phyloP scores from a whole-genome alignment of 2,797 vertebrate species.

The Perodicticus potto region DNA sequence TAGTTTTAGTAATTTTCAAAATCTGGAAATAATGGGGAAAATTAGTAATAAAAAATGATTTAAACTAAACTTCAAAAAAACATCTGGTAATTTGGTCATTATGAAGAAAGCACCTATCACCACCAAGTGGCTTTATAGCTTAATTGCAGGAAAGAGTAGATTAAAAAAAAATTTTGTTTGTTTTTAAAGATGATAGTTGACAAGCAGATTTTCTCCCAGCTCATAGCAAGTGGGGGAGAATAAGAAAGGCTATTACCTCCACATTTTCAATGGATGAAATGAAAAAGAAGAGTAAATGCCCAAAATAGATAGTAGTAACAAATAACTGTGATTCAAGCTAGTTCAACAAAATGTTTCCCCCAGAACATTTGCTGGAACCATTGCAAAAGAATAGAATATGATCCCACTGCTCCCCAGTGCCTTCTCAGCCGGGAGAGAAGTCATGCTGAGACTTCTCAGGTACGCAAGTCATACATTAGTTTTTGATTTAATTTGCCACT shows the following conservation, averaged over 20 bases:
- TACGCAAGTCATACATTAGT: background rate
- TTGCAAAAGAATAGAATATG: background rate
- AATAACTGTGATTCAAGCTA: background rate
- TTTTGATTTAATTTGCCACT: background rate
- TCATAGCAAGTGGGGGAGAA: background rate
- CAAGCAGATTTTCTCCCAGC: background rate
- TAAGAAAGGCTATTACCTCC: background rate
- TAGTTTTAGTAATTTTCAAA: background rate
- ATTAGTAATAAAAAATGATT: background rate
- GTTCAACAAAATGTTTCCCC: background rate
- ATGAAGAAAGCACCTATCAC: background rate
- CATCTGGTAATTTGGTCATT: background rate
- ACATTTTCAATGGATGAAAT: background rate
- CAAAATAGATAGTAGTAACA: background rate
- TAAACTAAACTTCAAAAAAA: background rate
- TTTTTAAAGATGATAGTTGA: background rate
- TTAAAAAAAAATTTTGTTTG: too few relatives aligned
- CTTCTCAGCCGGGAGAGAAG: background rate
- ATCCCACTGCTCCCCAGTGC: background rate
- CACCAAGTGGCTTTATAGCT: background rate
- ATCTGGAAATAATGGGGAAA: conserved; percentile 14
- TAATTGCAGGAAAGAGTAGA: background rate
- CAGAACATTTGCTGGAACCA: background rate
- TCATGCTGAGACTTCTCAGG: background rate
- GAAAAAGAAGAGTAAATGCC: background rate